Percentiles rank a stretch among this genome's conserved stretches.
Evolutionary conservation across 2,888 invertebrate genomes (phyloP).

Genomic region (Alloplasta piceator): DNA sequence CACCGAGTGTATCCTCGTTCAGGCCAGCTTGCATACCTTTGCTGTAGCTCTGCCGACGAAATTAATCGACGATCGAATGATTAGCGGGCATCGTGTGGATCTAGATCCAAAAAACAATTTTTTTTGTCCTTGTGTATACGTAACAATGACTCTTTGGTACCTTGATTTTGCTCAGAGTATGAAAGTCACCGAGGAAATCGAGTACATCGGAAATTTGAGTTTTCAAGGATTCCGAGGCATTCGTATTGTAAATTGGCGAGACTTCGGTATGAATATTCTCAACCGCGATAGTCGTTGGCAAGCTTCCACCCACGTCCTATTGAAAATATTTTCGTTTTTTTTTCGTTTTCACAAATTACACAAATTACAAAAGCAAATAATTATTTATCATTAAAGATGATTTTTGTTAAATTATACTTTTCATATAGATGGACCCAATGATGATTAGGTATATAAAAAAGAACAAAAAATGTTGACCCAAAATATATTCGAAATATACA

Average conservation of each 20-base stretch:
- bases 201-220: slow-evolving; percentile 96
- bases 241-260: slow-evolving; percentile 88
- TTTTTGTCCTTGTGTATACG: neutral
- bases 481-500: too few species aligned
- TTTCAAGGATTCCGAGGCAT: slow-evolving; percentile 97
- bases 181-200: slow-evolving; percentile 97
- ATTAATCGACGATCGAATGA: slow-evolving; percentile 21
- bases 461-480: neutral
- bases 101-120: slow-evolving; percentile 3
- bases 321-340: slow-evolving; percentile 59
- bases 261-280: slow-evolving; percentile 84
- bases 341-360: neutral
- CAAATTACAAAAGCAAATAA: too few species aligned
- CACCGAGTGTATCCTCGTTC: slow-evolving; percentile 98
- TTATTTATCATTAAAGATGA: too few species aligned
- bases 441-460: neutral
- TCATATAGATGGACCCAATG: neutral
- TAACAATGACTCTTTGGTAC: slow-evolving; percentile 83
- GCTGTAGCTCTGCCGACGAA: slow-evolving; percentile 86
- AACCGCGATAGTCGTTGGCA: slow-evolving; percentile 90
- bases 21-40: slow-evolving; percentile 90
- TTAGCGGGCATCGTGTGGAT: slow-evolving; percentile 18
- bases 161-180: slow-evolving; percentile 98
- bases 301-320: slow-evolving; percentile 93
- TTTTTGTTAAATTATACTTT: neutral